phyloP scores from a whole-genome alignment of 2,797 vertebrate genomes.

The Enteromius mattozi region DNA sequence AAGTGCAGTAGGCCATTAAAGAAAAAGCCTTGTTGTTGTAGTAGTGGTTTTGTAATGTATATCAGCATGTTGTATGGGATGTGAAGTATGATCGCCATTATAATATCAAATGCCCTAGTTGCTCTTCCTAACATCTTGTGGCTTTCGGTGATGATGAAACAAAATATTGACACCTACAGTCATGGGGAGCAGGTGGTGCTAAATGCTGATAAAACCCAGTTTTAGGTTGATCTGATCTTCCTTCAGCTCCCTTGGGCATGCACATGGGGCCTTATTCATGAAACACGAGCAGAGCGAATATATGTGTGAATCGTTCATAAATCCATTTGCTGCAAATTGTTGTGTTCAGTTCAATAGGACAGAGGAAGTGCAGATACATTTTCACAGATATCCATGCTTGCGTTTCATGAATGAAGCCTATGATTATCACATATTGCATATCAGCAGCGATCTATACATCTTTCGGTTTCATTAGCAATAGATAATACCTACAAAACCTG shows the following conservation, averaged over 20 bases:
- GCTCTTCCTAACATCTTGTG: neutral
- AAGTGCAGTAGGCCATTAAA: conserved; percentile 3
- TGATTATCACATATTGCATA: neutral
- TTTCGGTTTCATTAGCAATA: neutral
- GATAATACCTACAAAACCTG: neutral
- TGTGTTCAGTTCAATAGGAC: conserved; percentile 19
- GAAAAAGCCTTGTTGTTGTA: neutral
- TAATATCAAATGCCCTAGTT: conserved; percentile 14
- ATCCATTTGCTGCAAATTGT: conserved; percentile 33
- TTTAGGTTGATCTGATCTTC: conserved; percentile 1
- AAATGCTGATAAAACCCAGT: conserved; percentile 22
- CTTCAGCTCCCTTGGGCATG: neutral
- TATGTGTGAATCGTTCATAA: conserved; percentile 10
- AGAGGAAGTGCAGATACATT: conserved; percentile 13
- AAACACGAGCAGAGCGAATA: neutral
- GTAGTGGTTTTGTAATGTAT: conserved; percentile 1
- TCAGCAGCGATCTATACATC: neutral
- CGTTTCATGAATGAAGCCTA: neutral
- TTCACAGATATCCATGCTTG: conserved; percentile 6
- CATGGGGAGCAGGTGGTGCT: conserved; percentile 20
- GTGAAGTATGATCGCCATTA: neutral
- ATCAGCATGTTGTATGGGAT: neutral
- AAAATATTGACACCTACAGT: conserved; percentile 26
- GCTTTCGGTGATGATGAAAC: neutral
- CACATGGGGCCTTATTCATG: conserved; percentile 31